Evolutionary conservation across 2,888 invertebrate species (phyloP), one percentile per base, ranked within the genome.

Genomic region (Chrysomela aeneicollis): DNA sequence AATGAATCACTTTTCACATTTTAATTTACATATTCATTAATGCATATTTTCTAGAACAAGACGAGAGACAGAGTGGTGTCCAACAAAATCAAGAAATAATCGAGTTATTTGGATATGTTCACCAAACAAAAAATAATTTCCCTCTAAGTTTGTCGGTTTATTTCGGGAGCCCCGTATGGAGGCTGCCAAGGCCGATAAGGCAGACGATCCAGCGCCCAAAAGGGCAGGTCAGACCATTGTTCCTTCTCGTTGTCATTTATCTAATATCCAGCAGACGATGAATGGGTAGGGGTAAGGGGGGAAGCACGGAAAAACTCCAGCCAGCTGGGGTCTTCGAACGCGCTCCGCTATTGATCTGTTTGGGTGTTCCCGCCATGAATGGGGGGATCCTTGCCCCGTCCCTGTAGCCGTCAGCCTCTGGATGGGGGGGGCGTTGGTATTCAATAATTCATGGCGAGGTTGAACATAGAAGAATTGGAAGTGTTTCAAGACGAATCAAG

Each of bases 311-410:
- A 35, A 35, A 35, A 26, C 26, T 26, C 26, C 53, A 55, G 61
- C 46, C 37, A 57, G 51, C 49, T 57, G 47, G 61, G 35, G 64
- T 49, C 64, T 61, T 61, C 65, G 65, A 57, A 63, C 61, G 50
- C 66, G 42, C 59, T 59, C 35, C 46, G 26, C 46, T 66, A 66
- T 66, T 61, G 66, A 66, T 66, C 66, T 66, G 66, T 66, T 66
- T 66, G 66, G 66, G 66, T 66, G 60, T 57, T 59, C 51, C 60
- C 47, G 60, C 66, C 63, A 65, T 65, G 65, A 65, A 65, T 65
- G 65, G 35, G 35, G 35, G 35, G 35, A 26, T 8, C 8, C 26
- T 35, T 35, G 26, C 35, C 12, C 2, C 35, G 1, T 2, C 35
- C 2, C 35, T 2, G 35, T 26, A 3, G 9, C 2, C 35, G 10